These are phyloP conservation scores for Aplodontia rufa DNA, from an alignment of 2,113 vertebrate genomes.

Conservation along the genomic window DNA sequence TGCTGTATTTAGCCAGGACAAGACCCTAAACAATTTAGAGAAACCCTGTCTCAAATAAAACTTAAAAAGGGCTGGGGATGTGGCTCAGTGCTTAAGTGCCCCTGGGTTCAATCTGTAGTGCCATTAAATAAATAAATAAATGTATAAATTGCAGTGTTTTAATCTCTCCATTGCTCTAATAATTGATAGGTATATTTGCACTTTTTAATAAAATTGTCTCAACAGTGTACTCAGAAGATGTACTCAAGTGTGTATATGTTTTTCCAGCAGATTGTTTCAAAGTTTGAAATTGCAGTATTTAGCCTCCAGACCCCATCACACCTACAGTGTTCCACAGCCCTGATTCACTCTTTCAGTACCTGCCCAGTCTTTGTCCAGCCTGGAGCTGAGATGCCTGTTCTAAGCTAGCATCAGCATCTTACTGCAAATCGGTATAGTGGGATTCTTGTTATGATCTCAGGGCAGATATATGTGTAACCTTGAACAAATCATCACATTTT, in stretches of 20 bases:
- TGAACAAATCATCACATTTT: neutral
- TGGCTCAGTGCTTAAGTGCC: too few relatives aligned
- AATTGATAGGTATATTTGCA: neutral
- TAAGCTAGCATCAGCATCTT: neutral
- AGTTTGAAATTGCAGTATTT: neutral
- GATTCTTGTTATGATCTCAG: neutral
- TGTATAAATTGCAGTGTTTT: neutral
- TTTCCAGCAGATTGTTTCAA: neutral
- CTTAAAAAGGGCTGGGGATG: too few relatives aligned
- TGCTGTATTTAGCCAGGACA: too few relatives aligned
- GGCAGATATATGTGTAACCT: neutral
- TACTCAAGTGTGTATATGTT: neutral
- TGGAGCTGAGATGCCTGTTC: neutral
- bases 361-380: fast-evolving
- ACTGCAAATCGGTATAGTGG: fast-evolving
- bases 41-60: too few relatives aligned
- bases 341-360: neutral
- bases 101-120: too few relatives aligned
- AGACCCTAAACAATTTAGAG: too few relatives aligned
- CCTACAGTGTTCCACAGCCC: neutral
- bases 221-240: neutral
- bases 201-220: neutral
- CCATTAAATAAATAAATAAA: too few relatives aligned
- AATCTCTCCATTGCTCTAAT: neutral
- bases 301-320: fast-evolving